Evolutionary conservation across 2,797 vertebrate genomes (phyloP).

Genomic region (Mus spretus): DNA sequence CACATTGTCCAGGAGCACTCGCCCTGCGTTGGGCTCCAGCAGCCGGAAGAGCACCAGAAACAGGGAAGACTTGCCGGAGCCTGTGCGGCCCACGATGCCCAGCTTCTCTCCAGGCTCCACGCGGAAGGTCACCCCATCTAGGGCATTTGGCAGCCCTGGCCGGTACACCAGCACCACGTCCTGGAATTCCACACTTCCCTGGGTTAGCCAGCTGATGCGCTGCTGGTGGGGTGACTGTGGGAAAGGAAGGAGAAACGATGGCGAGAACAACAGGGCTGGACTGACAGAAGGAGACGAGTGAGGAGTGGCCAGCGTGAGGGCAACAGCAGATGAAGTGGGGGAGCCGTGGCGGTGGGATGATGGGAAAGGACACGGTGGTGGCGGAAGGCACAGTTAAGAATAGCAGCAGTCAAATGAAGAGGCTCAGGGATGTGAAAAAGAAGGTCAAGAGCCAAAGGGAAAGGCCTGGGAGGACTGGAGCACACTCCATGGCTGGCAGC

Average conservation of each 20-base stretch:
- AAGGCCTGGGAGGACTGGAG: background rate
- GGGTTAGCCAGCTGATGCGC: conserved; percentile 91
- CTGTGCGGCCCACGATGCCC: conserved; percentile 97
- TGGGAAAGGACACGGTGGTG: background rate
- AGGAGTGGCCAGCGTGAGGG: background rate
- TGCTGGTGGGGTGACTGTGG: conserved; percentile 88
- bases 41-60: conserved; percentile 96
- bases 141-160: conserved; percentile 93
- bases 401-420: too few relatives aligned
- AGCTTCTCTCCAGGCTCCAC: conserved; percentile 95
- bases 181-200: conserved; percentile 93
- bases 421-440: background rate
- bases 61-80: conserved; percentile 97
- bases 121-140: conserved; percentile 93
- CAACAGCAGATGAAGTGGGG: background rate
- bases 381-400: too few relatives aligned
- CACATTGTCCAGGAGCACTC: conserved; percentile 93
- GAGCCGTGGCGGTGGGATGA: background rate
- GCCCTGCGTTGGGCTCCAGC: conserved; percentile 94
- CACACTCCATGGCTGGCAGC: background rate
- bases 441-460: background rate
- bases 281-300: background rate
- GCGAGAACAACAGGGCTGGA: too few relatives aligned
- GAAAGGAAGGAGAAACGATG: background rate
- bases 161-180: conserved; percentile 92